Conservation (phyloP, 2,113 vertebrate species). For the Entomyzon cyanotis region DNA sequence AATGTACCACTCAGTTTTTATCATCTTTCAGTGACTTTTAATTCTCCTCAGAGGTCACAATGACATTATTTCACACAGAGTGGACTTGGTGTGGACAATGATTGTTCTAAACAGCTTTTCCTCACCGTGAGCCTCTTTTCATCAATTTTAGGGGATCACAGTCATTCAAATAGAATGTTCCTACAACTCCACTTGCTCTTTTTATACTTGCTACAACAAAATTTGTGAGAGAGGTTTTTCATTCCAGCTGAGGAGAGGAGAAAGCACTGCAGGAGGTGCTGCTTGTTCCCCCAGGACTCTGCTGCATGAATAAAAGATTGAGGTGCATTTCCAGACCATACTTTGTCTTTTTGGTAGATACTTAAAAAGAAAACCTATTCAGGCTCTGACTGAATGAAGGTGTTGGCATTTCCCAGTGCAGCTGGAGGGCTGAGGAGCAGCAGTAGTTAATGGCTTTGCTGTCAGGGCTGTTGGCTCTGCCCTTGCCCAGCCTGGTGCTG, state of each 20-base stretch:
- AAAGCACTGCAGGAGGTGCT: background rate
- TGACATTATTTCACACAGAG: background rate
- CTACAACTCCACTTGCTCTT: background rate
- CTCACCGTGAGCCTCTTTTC: background rate
- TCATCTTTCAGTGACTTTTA: background rate
- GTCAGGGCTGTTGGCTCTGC: background rate
- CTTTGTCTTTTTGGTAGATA: background rate
- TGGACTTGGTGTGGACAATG: background rate
- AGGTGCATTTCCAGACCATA: background rate
- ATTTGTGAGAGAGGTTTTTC: background rate
- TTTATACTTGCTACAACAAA: background rate
- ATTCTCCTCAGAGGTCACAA: background rate
- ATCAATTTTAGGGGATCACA: background rate
- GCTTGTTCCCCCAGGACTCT: background rate
- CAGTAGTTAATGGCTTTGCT: background rate
- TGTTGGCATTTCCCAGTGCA: slow-evolving; percentile 4
- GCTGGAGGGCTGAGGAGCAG: background rate
- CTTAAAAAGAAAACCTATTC: background rate
- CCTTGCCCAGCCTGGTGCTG: background rate
- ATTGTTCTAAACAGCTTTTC: background rate
- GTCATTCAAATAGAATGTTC: background rate
- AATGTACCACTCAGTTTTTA: background rate
- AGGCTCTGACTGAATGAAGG: background rate
- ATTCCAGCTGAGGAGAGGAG: background rate
- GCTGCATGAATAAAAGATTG: background rate